phyloP scores from a whole-genome alignment of 2,888 invertebrate species.

The Auanema freiburgensis region DNA sequence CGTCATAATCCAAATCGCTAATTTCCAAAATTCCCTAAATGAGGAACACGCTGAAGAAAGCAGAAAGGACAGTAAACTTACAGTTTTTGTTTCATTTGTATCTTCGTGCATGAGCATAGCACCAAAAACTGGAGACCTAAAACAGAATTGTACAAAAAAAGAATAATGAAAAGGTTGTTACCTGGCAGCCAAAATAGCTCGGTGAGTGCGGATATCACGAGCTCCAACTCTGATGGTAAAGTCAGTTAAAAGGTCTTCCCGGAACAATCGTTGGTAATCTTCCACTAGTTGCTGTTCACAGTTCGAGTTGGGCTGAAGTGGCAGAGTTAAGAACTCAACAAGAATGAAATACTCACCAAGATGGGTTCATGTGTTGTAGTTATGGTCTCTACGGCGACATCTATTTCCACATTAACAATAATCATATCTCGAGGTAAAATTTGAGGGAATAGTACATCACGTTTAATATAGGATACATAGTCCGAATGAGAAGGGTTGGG shows the following conservation, averaged over 20 bases:
- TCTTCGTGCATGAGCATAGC: conserved; percentile 63
- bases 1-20: conserved; percentile 61
- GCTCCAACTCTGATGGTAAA: conserved; percentile 52
- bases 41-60: background rate
- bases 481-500: conserved; percentile 65
- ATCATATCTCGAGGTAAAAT: conserved; percentile 63
- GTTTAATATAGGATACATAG: conserved; percentile 64
- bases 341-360: conserved; percentile 4
- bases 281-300: conserved; percentile 49
- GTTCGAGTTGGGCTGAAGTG: conserved; percentile 23
- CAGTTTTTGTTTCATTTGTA: conserved; percentile 58
- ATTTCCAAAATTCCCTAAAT: conserved; percentile 53
- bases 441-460: conserved; percentile 64
- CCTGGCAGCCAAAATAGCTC: conserved; percentile 61
- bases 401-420: conserved; percentile 64
- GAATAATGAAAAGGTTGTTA: background rate
- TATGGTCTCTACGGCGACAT: conserved; percentile 64
- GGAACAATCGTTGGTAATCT: conserved; percentile 59
- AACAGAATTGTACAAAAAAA: background rate
- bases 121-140: conserved; percentile 58
- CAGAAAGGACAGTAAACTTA: too few relatives aligned
- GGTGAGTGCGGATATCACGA: conserved; percentile 56
- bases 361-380: conserved; percentile 57
- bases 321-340: background rate
- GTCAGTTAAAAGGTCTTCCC: conserved; percentile 57